Conservation (phyloP, 2,113 vertebrate species). For the Plestiodon gilberti region DNA sequence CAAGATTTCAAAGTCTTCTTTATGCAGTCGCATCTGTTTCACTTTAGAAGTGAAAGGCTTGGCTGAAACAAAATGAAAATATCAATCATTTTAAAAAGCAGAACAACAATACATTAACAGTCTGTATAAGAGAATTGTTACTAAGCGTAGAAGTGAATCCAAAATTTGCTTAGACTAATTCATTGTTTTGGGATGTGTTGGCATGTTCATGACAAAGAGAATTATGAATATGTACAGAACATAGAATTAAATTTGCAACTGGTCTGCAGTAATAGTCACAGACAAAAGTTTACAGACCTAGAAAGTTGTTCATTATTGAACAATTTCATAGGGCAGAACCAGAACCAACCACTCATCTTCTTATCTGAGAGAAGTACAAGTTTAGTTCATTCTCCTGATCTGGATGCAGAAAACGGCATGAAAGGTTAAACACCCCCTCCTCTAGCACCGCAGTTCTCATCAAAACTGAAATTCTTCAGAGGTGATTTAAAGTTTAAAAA, state of each 20-base stretch:
- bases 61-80: constrained; percentile 80
- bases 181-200: background rate
- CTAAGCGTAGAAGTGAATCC: constrained; percentile 22
- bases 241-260: background rate
- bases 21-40: constrained; percentile 97
- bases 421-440: background rate
- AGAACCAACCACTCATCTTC: background rate
- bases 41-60: constrained; percentile 97
- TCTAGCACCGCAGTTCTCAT: background rate
- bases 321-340: background rate
- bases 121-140: background rate
- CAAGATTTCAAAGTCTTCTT: constrained; percentile 99
- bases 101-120: background rate
- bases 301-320: background rate
- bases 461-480: background rate
- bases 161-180: background rate
- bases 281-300: background rate
- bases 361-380: background rate
- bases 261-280: background rate
- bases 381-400: background rate
- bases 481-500: background rate
- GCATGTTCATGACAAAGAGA: background rate
- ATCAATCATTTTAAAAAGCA: constrained; percentile 44
- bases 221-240: background rate
- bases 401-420: background rate